Percentiles rank a stretch among this genome's conserved stretches.
Evolutionary conservation across 2,797 vertebrate species (phyloP).

Genomic region (Limnodromus scolopaceus): DNA sequence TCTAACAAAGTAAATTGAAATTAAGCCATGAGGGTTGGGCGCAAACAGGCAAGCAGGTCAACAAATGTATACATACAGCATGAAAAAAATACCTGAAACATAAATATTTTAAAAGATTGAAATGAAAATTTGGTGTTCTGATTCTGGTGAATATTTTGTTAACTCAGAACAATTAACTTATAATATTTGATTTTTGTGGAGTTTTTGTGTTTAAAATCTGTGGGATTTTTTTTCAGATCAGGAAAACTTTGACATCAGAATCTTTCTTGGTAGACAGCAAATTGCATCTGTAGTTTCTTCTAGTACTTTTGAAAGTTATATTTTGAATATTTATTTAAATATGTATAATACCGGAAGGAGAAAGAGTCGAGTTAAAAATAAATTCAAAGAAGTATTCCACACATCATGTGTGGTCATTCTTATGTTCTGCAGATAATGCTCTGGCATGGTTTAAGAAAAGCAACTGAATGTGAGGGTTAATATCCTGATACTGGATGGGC

Average conservation of each 20-base stretch:
- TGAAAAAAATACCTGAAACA: neutral
- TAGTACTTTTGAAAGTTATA: neutral
- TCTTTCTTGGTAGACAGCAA: neutral
- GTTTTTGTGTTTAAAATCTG: neutral
- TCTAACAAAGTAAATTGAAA: neutral
- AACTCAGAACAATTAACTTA: neutral
- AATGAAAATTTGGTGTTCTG: neutral
- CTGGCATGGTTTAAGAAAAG: neutral
- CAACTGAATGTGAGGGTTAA: neutral
- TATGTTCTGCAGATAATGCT: neutral
- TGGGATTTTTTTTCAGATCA: accelerated
- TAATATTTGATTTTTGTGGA: neutral
- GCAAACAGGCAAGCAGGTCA: neutral
- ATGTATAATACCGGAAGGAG: neutral
- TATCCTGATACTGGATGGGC: neutral
- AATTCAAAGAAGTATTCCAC: neutral
- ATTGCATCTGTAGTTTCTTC: neutral
- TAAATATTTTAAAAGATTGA: neutral
- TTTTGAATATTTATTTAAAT: neutral
- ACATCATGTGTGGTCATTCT: neutral
- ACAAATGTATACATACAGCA: neutral
- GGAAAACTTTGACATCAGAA: neutral
- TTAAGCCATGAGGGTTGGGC: neutral
- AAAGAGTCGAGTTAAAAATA: neutral
- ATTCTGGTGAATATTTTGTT: neutral